Evolutionary conservation across 1,140 invertebrate species (phyloP), one percentile per base, ranked within the genome.

Genomic region (Eubasilissa regina): DNA sequence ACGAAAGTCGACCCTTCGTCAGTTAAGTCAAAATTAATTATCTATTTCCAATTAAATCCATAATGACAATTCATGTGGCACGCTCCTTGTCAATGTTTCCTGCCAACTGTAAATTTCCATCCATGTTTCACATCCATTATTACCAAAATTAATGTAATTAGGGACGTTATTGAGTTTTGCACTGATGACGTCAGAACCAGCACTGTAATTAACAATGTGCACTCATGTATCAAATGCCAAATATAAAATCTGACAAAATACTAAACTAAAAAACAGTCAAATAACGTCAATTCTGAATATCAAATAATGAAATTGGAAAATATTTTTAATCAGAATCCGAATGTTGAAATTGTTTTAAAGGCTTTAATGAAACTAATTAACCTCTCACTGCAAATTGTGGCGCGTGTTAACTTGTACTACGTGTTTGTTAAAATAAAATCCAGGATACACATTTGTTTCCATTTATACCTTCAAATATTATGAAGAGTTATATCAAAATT

Each of bases 191-290:
- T 53, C 48, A 15, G 13, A 74, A 53, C 47, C 21, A 35, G 47
- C 6, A 74, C 17, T 74, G 72, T 74, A 74, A 74, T 74, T 56
- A 74, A 74, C 47, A 19, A n/a, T 74, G 47, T 74, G 53, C 25
- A 47, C 19, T 72, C 48, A 15, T 17, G 45, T 1, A 72, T 47
- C 48, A 48, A 72, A 51, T 48, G 11, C 19, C 60, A 64, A 64
- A 60, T 35, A 35, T 35, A 35, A 21, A 60, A 60, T 60, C 25
- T 17, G 17, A 60, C 56, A 60, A 21, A 60, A 60, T 60, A 11
- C 25, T 8, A 60, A 55, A 55, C n/a, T 15, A 55, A 55, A 55
- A 15, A 55, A n/a, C 4, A 55, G n/a, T 19, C 25, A 35, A 3
- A 6, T 35, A 35, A 35, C 25, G 25, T 35, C 25, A 35, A 35